These are phyloP conservation scores for Sericinus montela DNA, from an alignment of 2,888 invertebrate species.

Conservation along the genomic window DNA sequence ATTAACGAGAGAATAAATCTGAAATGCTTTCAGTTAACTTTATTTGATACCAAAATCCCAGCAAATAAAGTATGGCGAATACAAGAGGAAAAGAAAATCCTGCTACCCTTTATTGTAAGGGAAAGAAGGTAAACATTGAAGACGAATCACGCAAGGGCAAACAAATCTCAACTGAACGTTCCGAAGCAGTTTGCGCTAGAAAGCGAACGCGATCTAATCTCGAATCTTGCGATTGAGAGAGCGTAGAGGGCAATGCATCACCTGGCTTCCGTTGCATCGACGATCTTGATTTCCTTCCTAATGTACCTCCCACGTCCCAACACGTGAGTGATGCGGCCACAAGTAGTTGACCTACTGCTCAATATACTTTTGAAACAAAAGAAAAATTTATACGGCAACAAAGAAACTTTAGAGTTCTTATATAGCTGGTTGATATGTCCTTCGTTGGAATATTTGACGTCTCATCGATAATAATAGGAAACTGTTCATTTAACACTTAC, in stretches of 20 bases:
- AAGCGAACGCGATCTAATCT: conserved; percentile 67
- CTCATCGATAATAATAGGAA: conserved; percentile 43
- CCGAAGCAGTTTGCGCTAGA: conserved; percentile 56
- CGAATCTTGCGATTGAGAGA: conserved; percentile 59
- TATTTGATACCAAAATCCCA: conserved; percentile 16
- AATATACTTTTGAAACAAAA: conserved; percentile 26
- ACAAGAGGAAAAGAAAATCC: conserved; percentile 21
- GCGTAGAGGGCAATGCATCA: conserved; percentile 66
- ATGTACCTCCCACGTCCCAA: conserved; percentile 67
- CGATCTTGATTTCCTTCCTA: conserved; percentile 71
- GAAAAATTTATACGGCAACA: conserved; percentile 21
- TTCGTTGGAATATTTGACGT: conserved; percentile 47
- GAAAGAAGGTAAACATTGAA: conserved; percentile 22
- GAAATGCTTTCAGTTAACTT: conserved; percentile 8
- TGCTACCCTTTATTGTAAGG: conserved; percentile 22
- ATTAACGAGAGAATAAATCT: conserved; percentile 3
- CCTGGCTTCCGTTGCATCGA: conserved; percentile 71
- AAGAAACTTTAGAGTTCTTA: conserved; percentile 30
- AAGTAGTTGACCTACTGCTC: conserved; percentile 38
- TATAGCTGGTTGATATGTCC: conserved; percentile 40
- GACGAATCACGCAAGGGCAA: conserved; percentile 35
- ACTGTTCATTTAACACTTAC: conserved; percentile 62
- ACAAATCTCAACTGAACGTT: conserved; percentile 46
- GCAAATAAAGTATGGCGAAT: conserved; percentile 13
- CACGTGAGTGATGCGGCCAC: conserved; percentile 52